A percentile compares a stretch with the other conserved stretches of the same genome.
Evolutionary conservation across 37 sponge, comb jelly and placozoan species (phyloP).

Genomic region (Dysidea cf. avara): DNA sequence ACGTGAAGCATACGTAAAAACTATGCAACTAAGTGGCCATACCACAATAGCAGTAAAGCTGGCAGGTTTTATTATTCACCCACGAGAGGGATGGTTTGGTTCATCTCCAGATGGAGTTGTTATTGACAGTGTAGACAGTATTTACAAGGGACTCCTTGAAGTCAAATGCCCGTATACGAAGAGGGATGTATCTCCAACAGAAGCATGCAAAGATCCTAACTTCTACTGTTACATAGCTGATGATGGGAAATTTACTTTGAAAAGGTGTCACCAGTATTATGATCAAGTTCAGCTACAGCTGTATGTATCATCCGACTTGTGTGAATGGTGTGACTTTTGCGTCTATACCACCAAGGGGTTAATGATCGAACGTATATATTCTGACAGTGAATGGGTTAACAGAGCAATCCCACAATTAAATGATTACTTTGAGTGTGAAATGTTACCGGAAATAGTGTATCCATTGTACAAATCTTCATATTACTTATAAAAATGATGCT

Average conservation of each 20-base stretch:
- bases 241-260: constrained; percentile 12
- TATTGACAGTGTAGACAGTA: not conserved
- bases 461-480: too few species aligned
- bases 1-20: constrained; percentile 8
- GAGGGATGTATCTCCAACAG: constrained; percentile 31
- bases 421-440: constrained; percentile 21
- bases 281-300: constrained; percentile 63
- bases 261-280: constrained; percentile 43
- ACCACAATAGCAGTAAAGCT: constrained; percentile 8
- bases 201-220: too few species aligned
- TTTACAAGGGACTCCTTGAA: constrained; percentile 26
- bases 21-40: constrained; percentile 23
- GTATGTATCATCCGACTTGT: too few species aligned
- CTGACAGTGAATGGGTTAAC: constrained; percentile 19
- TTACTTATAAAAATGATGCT: too few species aligned
- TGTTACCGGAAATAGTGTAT: constrained; percentile 51
- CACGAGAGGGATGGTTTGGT: constrained; percentile 35
- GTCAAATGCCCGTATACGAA: constrained; percentile 57
- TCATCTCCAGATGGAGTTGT: constrained; percentile 60
- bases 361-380: constrained; percentile 30
- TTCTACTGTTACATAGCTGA: constrained; percentile 17
- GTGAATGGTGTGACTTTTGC: too few species aligned
- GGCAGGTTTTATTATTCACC: constrained; percentile 45
- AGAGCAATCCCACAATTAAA: constrained; percentile 18
- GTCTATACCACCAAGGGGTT: constrained; percentile 30